Base-by-base conservation (phyloP, 2,113 vertebrate species). In the Xiphophorus couchianus region DNA sequence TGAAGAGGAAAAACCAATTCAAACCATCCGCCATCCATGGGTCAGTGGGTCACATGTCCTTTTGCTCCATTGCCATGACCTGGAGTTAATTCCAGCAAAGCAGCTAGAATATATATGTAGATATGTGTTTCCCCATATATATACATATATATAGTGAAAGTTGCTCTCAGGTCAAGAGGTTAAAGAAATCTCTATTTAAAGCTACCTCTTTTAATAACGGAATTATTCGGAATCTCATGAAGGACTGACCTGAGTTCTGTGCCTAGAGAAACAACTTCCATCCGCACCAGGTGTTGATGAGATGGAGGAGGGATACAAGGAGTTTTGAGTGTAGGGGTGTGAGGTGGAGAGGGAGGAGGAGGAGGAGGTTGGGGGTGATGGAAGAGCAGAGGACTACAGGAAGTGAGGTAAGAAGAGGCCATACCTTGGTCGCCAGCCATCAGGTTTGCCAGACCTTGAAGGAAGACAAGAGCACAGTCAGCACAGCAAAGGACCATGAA, bases 351-450 rank as follows among this genome's bases (percentile, higher is more conserved):
- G 79, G 80, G 76, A 68, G 54, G 37, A 12, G 37, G 37, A 81
- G 80, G 78, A 69, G 54, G 25, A 58, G 74, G 80, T 71, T 66
- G 66, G 74, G 79, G 71, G 48, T 80, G 91, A 93, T 91, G 93
- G 84, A 73, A 90, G 82, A 92, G 90, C 85, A 88, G 86, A 90
- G 81, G 84, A 94, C 91, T 89, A 91, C 90, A 90, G 89, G 95
- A 95, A 97, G 96, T 96, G 96, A 97, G 95, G 96, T 95, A 97
- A 96, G 95, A 96, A 94, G 96, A 95, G 84, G 95, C 95, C 98
- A 96, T 99, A 99, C 98, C 98, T 99, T 99, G 97, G 96, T 99
- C 98, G 97, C 97, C 96, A 97, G 97, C 97, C 98, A 99, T 99
- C 98, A 99, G 96, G 97, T 99, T 97, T 94, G 98, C 98, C 97